Base-by-base conservation (phyloP, 2,113 vertebrate species). In the Aptenodytes forsteri region DNA sequence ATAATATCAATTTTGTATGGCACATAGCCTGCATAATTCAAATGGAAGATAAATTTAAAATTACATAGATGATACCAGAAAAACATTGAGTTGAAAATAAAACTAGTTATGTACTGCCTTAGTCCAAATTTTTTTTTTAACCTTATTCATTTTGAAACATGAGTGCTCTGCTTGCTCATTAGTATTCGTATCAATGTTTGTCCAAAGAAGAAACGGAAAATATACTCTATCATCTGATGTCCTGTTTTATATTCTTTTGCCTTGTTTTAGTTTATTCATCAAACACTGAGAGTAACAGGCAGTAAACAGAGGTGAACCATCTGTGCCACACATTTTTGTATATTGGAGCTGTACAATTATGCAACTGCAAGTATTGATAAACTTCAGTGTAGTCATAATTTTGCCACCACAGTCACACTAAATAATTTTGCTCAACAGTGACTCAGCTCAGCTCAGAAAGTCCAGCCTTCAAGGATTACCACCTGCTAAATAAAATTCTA, bases 1-100 rank as follows among this genome's bases (percentile, higher is more conserved):
- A 87, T 75, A 94, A 97, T 91, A 75, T 93, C 77, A 90, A 54
- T 91, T 94, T 93, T 91, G 9, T 80, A 44, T 83, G 70, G 62
- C 54, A 93, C 87, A 88, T 80, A 91, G 62, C 44, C 40, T 93
- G 49, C 30, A 64, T 85, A 88, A 96, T 87, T 89, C 84, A 91
- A 49, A 79, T 54, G 25, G 69, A 95, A 89, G 92, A 93, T 82
- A 93, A 79, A 86, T 73, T 72, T 80, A 56, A 90, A 93, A 80
- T 83, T 46, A 18, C 62, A 69, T 16, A 46, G 49, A 69, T 85
- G 73, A 94, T 42, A 80, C 26, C 30, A 76, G 61, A 56, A 80
- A 93, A 95, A 76, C 36, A 78, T 0, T 50, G n/a, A 85, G 18
- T n/a, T 67, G 55, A 82, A 93, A 93, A 87, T 75, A 79, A 78